Conservation (phyloP, 2,797 vertebrate species). For the Takifugu ocellatus region DNA sequence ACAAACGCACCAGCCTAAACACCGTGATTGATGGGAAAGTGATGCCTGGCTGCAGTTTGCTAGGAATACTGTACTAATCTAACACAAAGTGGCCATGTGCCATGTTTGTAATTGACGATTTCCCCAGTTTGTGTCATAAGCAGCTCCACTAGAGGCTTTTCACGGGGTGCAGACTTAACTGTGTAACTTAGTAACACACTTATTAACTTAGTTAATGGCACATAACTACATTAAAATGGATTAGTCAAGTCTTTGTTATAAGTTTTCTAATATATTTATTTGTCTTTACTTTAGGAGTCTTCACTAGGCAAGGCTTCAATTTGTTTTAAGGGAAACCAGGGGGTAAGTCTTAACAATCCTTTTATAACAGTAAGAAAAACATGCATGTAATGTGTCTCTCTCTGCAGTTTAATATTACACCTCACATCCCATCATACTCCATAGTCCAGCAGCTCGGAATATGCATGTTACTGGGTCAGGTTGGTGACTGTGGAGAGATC, state of each 20-base stretch:
- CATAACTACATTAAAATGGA: slow-evolving; percentile 3
- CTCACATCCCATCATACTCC: slow-evolving; percentile 16
- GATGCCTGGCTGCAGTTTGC: slow-evolving; percentile 41
- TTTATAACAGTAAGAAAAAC: too few relatives aligned
- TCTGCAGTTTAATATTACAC: background rate
- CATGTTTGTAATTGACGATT: too few relatives aligned
- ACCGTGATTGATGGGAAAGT: slow-evolving; percentile 45
- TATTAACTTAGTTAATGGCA: slow-evolving; percentile 8
- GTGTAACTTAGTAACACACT: slow-evolving; percentile 6
- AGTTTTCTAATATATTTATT: background rate
- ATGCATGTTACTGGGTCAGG: slow-evolving; percentile 71
- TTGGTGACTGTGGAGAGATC: slow-evolving; percentile 59
- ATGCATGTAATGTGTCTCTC: background rate
- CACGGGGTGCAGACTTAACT: slow-evolving; percentile 15
- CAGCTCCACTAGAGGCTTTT: slow-evolving; percentile 18
- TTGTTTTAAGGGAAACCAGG: slow-evolving; percentile 80
- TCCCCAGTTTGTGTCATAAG: slow-evolving; percentile 28
- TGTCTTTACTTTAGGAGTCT: slow-evolving; percentile 48
- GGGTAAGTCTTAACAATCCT: slow-evolving; percentile 63
- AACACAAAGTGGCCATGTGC: too few relatives aligned
- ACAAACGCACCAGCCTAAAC: slow-evolving; percentile 5
- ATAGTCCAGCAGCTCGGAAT: slow-evolving; percentile 37
- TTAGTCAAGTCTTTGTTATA: background rate
- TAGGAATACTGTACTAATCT: slow-evolving; percentile 16
- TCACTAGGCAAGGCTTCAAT: slow-evolving; percentile 67